These are phyloP conservation scores for Enteromius radiatus DNA, from an alignment of 2,797 vertebrate genomes.

Conservation along the genomic window DNA sequence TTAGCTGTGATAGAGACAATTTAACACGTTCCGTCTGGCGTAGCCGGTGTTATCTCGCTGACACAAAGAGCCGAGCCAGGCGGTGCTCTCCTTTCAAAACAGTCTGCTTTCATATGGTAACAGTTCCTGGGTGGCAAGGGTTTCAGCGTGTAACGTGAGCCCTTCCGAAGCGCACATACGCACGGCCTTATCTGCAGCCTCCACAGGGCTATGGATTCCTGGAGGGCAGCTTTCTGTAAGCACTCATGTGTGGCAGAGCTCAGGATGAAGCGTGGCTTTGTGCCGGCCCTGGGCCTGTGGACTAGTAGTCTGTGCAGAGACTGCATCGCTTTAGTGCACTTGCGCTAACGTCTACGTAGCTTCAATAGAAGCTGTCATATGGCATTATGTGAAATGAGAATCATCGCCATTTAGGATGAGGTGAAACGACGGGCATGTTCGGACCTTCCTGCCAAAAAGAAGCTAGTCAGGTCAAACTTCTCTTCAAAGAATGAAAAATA, in stretches of 20 bases:
- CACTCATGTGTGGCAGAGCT: conserved; percentile 68
- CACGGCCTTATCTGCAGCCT: conserved; percentile 59
- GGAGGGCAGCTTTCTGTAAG: conserved; percentile 62
- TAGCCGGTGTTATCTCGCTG: conserved; percentile 65
- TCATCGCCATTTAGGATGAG: background rate
- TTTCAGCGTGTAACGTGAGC: conserved; percentile 69
- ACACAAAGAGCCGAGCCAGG: conserved; percentile 46
- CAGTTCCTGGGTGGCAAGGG: conserved; percentile 70
- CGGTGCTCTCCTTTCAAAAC: conserved; percentile 57
- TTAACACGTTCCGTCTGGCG: conserved; percentile 71
- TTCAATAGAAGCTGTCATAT: conserved; percentile 10
- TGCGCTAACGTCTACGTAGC: background rate
- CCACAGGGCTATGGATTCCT: conserved; percentile 73
- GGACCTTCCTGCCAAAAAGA: background rate
- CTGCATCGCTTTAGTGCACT: background rate
- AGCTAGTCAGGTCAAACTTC: background rate
- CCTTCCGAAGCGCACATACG: conserved; percentile 58
- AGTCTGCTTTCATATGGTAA: conserved; percentile 74
- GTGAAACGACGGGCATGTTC: background rate
- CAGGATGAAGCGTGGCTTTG: conserved; percentile 65
- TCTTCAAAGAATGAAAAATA: background rate
- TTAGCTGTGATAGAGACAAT: conserved; percentile 76
- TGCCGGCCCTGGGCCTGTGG: conserved; percentile 52
- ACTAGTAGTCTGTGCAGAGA: background rate
- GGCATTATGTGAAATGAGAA: background rate